These are phyloP conservation scores for Rutpela maculata DNA, from an alignment of 2,888 invertebrate genomes.

Conservation along the genomic window DNA sequence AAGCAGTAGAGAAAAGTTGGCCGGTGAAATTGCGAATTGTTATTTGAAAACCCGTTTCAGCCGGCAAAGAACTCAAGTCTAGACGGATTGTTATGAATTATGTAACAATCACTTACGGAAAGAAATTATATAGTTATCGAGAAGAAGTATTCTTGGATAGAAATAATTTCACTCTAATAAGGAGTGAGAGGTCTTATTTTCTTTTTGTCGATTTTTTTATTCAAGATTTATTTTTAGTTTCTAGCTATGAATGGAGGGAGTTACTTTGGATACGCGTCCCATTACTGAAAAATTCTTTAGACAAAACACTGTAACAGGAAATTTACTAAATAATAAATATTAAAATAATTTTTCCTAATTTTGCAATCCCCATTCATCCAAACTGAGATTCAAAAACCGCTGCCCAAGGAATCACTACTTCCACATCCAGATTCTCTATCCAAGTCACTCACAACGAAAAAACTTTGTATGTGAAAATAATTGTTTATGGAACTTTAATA, in stretches of 20 bases:
- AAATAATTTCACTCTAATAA: background rate
- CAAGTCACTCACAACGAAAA: too few relatives aligned
- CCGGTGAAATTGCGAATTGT: background rate
- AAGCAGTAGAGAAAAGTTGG: background rate
- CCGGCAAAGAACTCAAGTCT: background rate
- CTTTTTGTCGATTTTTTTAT: background rate
- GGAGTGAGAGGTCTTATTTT: background rate
- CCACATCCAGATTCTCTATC: too few relatives aligned
- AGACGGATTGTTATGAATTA: slow-evolving; percentile 11
- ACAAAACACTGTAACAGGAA: background rate
- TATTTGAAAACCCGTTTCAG: slow-evolving; percentile 5
- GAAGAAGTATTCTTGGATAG: background rate
- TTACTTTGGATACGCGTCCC: background rate
- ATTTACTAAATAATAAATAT: too few relatives aligned
- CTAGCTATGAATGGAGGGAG: background rate
- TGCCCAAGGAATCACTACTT: too few relatives aligned
- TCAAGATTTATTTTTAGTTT: background rate
- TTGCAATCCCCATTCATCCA: too few relatives aligned
- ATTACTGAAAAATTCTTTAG: background rate
- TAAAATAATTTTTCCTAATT: too few relatives aligned
- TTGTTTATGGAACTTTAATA: too few relatives aligned
- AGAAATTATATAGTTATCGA: slow-evolving; percentile 14
- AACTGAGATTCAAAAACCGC: too few relatives aligned
- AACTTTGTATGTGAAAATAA: too few relatives aligned
- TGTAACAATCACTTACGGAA: background rate